Evolutionary conservation across 2,888 invertebrate genomes (phyloP).

Genomic region (Aporophyla lueneburgensis): DNA sequence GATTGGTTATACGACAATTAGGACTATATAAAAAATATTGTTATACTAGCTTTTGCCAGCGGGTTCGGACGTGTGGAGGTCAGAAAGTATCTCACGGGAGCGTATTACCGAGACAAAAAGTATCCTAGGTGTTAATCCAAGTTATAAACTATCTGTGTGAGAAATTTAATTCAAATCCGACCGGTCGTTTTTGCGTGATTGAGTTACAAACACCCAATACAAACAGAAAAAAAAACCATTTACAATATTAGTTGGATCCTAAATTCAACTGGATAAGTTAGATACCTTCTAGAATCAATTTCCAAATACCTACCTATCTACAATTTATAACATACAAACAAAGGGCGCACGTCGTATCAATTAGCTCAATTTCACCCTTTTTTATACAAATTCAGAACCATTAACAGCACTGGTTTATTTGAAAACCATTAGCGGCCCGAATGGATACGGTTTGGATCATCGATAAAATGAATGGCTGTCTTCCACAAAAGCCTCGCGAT

Average conservation of each 20-base stretch:
- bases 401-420: constrained; percentile 84
- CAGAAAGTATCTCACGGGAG: too few species aligned
- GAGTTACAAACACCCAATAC: too few species aligned
- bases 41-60: too few species aligned
- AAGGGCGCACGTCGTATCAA: constrained; percentile 73
- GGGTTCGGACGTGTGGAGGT: too few species aligned
- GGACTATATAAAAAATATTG: background rate
- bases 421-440: constrained; percentile 85
- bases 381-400: constrained; percentile 80
- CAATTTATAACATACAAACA: constrained; percentile 56
- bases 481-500: constrained; percentile 77
- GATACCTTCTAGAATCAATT: background rate
- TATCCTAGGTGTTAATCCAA: too few species aligned
- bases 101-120: too few species aligned
- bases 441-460: constrained; percentile 81
- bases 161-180: too few species aligned
- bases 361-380: constrained; percentile 78
- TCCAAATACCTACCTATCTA: constrained; percentile 9
- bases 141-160: too few species aligned
- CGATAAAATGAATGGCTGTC: constrained; percentile 82
- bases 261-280: background rate
- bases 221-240: too few species aligned
- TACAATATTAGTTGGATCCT: too few species aligned
- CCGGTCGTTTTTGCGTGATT: too few species aligned
- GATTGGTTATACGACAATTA: constrained; percentile 27